phyloP scores from a whole-genome alignment of 2,113 vertebrate species.

The Actinemys pallida region DNA sequence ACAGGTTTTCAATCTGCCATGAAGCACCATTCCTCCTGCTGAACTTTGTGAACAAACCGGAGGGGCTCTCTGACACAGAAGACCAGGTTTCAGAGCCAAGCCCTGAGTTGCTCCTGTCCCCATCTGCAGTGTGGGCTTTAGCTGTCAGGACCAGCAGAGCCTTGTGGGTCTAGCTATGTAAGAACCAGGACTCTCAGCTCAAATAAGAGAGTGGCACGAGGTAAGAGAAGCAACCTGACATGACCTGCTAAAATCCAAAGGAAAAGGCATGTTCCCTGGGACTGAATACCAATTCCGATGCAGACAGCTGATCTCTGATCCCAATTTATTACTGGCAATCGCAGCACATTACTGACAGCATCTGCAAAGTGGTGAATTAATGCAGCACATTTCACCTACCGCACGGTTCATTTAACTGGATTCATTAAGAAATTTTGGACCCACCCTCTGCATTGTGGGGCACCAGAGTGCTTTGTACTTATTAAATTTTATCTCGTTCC shows the following conservation, averaged over 20 bases:
- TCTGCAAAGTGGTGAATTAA: background rate
- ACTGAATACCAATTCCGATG: accelerated
- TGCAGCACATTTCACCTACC: background rate
- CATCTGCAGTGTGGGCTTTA: background rate
- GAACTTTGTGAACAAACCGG: background rate
- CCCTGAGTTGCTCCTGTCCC: background rate
- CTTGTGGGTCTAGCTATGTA: background rate
- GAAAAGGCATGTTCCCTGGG: background rate
- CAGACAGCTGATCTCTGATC: background rate
- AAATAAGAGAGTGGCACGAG: background rate
- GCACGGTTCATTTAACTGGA: background rate
- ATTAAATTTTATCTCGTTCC: background rate
- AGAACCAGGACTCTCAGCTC: constrained; percentile 11
- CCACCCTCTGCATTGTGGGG: too few species aligned
- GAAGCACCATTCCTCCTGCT: background rate
- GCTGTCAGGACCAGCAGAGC: background rate
- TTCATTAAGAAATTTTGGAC: background rate
- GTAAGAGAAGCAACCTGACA: background rate
- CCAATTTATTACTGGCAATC: background rate
- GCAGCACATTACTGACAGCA: accelerated
- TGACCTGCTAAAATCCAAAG: background rate
- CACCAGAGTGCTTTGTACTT: background rate
- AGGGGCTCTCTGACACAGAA: background rate
- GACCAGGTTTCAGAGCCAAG: background rate
- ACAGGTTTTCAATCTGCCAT: background rate